Evolutionary conservation across 2,797 vertebrate species (phyloP).

Genomic region (Sebastes nivosus): DNA sequence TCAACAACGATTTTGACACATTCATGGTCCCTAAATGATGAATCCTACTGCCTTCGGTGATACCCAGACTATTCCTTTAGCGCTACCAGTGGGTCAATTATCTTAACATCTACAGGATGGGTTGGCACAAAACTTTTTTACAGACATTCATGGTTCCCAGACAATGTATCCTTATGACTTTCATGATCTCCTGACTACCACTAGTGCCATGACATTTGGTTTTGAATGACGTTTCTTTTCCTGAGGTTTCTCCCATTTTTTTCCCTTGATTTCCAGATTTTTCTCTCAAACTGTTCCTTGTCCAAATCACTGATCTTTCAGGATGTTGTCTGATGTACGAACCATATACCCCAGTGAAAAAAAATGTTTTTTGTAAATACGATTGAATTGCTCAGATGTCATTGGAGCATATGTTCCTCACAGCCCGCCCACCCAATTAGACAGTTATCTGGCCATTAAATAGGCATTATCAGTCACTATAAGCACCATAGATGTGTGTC

Average conservation of each 20-base stretch:
- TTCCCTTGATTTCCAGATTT: not conserved
- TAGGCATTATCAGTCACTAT: too few species aligned
- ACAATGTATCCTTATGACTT: not conserved
- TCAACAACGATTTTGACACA: not conserved
- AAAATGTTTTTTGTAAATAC: not conserved
- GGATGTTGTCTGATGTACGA: too few species aligned
- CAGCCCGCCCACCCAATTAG: not conserved
- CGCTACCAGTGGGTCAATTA: not conserved
- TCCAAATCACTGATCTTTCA: not conserved
- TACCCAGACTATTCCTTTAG: not conserved
- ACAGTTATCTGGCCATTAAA: too few species aligned
- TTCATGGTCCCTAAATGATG: not conserved
- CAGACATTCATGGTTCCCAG: too few species aligned
- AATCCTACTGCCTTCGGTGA: not conserved
- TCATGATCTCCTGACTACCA: fast-evolving
- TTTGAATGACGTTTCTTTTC: not conserved
- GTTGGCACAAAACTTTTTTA: too few species aligned
- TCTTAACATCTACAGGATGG: too few species aligned
- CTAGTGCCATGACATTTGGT: not conserved
- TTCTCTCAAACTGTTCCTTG: not conserved
- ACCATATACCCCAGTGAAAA: too few species aligned
- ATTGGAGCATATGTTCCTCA: not conserved
- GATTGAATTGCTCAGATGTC: not conserved
- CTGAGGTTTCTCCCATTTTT: not conserved
- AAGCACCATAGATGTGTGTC: too few species aligned